Percentiles rank a stretch among this genome's conserved stretches.
Conservation (phyloP, 2,888 invertebrate species). For the Ophion costatus region DNA sequence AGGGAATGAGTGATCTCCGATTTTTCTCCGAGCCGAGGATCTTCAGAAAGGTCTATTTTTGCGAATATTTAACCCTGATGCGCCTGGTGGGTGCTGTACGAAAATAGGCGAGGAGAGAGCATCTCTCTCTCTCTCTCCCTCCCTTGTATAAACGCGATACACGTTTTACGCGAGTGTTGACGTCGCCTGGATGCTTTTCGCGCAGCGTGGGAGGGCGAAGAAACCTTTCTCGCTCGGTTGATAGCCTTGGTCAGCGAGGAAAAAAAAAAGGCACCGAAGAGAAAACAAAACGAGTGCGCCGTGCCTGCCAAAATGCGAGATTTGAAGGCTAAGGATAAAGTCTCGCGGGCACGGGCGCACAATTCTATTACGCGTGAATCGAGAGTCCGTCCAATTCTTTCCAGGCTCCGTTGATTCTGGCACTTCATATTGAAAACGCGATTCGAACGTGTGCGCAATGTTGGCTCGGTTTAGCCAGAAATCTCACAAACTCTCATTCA, state of each 20-base stretch:
- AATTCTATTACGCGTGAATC: slow-evolving; percentile 10
- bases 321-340: slow-evolving; percentile 63
- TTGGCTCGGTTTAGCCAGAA: slow-evolving; percentile 58
- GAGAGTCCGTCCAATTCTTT: slow-evolving; percentile 63
- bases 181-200: slow-evolving; percentile 45
- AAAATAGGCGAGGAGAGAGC: slow-evolving; percentile 56
- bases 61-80: slow-evolving; percentile 67
- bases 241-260: background rate
- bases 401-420: slow-evolving; percentile 52
- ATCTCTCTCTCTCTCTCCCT: background rate
- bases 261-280: background rate
- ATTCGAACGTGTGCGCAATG: slow-evolving; percentile 42
- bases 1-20: slow-evolving; percentile 58
- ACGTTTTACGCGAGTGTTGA: slow-evolving; percentile 48
- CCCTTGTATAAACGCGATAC: slow-evolving; percentile 19
- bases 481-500: slow-evolving; percentile 30
- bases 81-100: slow-evolving; percentile 63
- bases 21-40: slow-evolving; percentile 22
- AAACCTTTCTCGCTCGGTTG: slow-evolving; percentile 43
- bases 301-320: slow-evolving; percentile 46
- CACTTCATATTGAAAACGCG: slow-evolving; percentile 20
- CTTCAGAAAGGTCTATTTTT: slow-evolving; percentile 64
- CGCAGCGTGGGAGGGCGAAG: slow-evolving; percentile 37
- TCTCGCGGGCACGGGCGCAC: background rate
- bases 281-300: background rate